Base-by-base conservation (phyloP, 1,140 invertebrate species). In the Drosophila nigromelanica region DNA sequence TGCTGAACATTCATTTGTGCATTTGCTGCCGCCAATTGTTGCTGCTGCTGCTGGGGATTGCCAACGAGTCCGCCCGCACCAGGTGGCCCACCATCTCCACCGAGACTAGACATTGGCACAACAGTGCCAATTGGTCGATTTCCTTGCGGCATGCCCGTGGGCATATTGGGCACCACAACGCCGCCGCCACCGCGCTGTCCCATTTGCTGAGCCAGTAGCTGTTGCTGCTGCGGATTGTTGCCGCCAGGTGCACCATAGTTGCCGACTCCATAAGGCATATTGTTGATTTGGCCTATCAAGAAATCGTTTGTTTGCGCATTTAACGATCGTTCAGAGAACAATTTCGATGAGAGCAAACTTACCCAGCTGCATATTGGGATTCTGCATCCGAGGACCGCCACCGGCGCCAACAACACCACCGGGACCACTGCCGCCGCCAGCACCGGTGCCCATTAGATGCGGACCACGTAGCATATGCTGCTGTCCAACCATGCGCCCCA, bases 401-500 rank as follows among this genome's bases (percentile, higher is more conserved):
- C 72, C 51, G 12, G 80, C 37, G 52, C 82, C 64, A 71, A 77
- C 58, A 76, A 76, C 72, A 56, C 85, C 77, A 76, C 59, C 71
- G 10, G 55, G 72, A 8, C 66, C 72, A 42, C 58, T 71, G 47
- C 83, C 76, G 33, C 87, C 75, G 51, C 79, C 83, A 12, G 67
- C 64, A 4, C 78, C 80, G n/a, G 72, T 71, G 2, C 85, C 78
- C 75, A 90, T 90, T 15, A 92, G 27, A 76, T 91, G 90, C 0
- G 90, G 87, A 3, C 90, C 90, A 11, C 91, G 89, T 1, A 91
- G 42, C 71, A 91, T 85, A 62, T 93, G 92, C 63, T 92, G 93
- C 60, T 94, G 94, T 85, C 94, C 94, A 0, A 93, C 93, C 30
- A 94, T 94, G 10, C 94, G 91, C 0, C 94, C 80, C 92, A 95